Evolutionary conservation across 2,888 invertebrate genomes (phyloP).

Genomic region (Drosophila limbata): DNA sequence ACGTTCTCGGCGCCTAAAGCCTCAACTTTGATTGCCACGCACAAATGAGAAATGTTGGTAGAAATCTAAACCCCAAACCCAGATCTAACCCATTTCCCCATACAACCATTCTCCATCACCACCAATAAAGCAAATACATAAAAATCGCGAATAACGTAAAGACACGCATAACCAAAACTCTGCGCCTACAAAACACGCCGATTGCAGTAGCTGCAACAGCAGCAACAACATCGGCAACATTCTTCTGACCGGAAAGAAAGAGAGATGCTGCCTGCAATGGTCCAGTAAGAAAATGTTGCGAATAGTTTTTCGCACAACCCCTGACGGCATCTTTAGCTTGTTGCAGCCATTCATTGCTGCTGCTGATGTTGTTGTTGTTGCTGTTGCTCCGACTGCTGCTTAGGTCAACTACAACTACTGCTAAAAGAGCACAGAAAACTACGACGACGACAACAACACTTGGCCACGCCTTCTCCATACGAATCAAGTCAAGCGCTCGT

Average conservation of each 20-base stretch:
- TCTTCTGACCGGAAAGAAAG: constrained; percentile 56
- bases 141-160: constrained; percentile 60
- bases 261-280: constrained; percentile 59
- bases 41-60: not conserved
- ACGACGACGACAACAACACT: constrained; percentile 48
- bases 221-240: constrained; percentile 25
- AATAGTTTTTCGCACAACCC: constrained; percentile 73
- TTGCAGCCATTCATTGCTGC: constrained; percentile 62
- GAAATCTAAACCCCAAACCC: not conserved
- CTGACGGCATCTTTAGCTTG: constrained; percentile 61
- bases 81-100: not conserved
- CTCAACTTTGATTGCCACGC: constrained; percentile 18
- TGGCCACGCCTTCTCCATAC: constrained; percentile 68
- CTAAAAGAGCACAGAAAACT: constrained; percentile 76
- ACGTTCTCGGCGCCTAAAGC: not conserved
- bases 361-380: constrained; percentile 41
- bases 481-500: constrained; percentile 36
- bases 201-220: constrained; percentile 31
- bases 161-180: constrained; percentile 39
- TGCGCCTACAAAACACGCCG: constrained; percentile 44
- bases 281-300: constrained; percentile 79
- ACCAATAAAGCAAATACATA: constrained; percentile 43
- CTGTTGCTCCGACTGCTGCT: constrained; percentile 53
- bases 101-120: not conserved
- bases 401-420: constrained; percentile 70